Evolutionary conservation across 2,113 vertebrate species (phyloP), one percentile per base, ranked within the genome.

Genomic region (Lynx canadensis): DNA sequence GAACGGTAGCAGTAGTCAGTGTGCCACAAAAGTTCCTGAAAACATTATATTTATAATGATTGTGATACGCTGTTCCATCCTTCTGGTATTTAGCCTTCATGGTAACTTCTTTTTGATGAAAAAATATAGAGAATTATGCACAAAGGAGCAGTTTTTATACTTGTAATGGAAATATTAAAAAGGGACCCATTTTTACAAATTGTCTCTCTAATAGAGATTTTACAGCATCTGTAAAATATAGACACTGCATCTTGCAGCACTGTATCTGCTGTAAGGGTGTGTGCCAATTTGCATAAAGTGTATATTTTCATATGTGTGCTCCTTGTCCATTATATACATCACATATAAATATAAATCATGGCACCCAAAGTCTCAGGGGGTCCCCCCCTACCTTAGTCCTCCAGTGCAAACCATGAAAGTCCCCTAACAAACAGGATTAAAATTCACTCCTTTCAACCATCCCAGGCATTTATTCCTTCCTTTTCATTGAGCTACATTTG

Each of bases 401-500:
- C 98, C 97, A 97, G 97, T 97, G 98, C 98, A 98, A 97, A 96
- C 97, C 96, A 98, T 98, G 98, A 97, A 99, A 98, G 98, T 98
- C 98, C 98, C 98, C 98, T 98, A 98, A 99, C 98, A 98, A 99
- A 98, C 98, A 98, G 98, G 98, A 99, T 99, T 99, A 99, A 99
- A 98, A 99, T 99, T 98, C 98, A 98, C 98, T 98, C 98, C 98
- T 98, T 99, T 99, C 99, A 98, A 98, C 98, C 99, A 95, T 99
- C 98, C 97, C 97, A 98, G 99, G 99, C 98, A 98, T 99, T 99
- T 99, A 99, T 99, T 99, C 99, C 99, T 99, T 99, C 98, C 98
- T 99, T 99, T 99, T 99, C 99, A 99, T 99, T 99, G 98, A 99
- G 99, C 98, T 99, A 99, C 99, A 99, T 99, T 99, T 99, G 99